These are phyloP conservation scores for Micrasema longulum DNA, from an alignment of 1,140 invertebrate species.

Conservation along the genomic window DNA sequence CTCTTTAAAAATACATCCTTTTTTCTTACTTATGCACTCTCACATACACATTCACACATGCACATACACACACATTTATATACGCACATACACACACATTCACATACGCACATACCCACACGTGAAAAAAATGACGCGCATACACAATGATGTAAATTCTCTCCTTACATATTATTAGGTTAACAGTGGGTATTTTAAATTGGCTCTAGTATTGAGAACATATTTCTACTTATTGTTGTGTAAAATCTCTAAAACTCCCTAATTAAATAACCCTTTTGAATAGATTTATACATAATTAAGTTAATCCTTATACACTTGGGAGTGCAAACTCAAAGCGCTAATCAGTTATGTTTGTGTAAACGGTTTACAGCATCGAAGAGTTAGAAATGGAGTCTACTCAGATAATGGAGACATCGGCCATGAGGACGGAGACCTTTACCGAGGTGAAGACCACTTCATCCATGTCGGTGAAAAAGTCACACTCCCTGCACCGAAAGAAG, in stretches of 20 bases:
- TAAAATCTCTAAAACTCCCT: neutral
- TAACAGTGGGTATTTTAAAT: too few relatives aligned
- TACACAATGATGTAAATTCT: neutral
- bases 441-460: constrained; percentile 58
- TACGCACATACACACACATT: neutral
- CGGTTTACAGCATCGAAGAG: neutral
- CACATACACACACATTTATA: neutral
- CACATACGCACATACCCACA: neutral
- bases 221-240: neutral
- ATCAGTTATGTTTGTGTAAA: neutral
- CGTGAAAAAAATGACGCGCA: neutral
- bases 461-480: constrained; percentile 58
- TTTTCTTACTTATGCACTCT: too few relatives aligned
- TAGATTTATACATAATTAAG: neutral
- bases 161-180: neutral
- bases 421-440: constrained; percentile 57
- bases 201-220: neutral
- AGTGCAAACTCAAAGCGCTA: too few relatives aligned
- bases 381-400: constrained; percentile 62
- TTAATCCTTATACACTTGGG: neutral
- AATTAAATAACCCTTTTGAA: neutral
- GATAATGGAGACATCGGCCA: constrained; percentile 63
- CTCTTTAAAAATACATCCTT: too few relatives aligned
- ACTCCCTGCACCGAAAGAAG: constrained; percentile 61
- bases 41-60: neutral